Percentiles rank a stretch among this genome's conserved stretches.
These are phyloP conservation scores for Phorcus lineatus DNA, from an alignment of 2,888 invertebrate species.

Conservation along the genomic window DNA sequence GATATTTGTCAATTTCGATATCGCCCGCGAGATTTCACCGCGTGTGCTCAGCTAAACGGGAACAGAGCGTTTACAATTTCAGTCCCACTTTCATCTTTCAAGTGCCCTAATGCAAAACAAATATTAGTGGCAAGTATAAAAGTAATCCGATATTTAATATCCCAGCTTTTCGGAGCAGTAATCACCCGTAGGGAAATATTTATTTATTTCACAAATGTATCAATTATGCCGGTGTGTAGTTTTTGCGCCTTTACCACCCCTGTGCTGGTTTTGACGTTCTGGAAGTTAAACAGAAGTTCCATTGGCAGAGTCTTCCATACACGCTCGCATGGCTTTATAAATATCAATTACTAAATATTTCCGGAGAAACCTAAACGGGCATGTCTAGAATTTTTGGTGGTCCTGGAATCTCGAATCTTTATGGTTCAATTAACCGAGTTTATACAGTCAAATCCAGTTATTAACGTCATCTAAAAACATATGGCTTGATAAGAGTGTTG, in stretches of 20 bases:
- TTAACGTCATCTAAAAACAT: too few relatives aligned
- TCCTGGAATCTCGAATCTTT: not conserved
- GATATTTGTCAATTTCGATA: constrained; percentile 12
- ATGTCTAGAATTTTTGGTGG: not conserved
- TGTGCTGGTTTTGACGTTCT: not conserved
- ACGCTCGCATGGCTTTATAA: not conserved
- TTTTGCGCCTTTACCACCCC: constrained; percentile 1
- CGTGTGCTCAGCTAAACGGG: not conserved
- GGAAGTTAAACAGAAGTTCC: not conserved
- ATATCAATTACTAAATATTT: constrained; percentile 1
- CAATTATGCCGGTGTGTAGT: not conserved
- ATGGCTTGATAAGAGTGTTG: too few relatives aligned
- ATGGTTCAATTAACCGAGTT: not conserved
- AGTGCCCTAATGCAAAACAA: constrained; percentile 8
- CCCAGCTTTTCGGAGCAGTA: constrained; percentile 1
- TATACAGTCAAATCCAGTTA: too few relatives aligned
- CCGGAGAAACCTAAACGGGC: not conserved
- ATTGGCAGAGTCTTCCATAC: not conserved
- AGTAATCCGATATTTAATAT: constrained; percentile 13
- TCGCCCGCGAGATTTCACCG: constrained; percentile 10
- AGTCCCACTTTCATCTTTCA: not conserved
- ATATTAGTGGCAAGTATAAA: constrained; percentile 13
- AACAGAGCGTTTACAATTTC: not conserved
- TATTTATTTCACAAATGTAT: constrained; percentile 15
- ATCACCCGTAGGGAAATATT: constrained; percentile 13